Evolutionary conservation across 1,140 invertebrate genomes (phyloP).

Genomic region (Aphelenchoides besseyi): DNA sequence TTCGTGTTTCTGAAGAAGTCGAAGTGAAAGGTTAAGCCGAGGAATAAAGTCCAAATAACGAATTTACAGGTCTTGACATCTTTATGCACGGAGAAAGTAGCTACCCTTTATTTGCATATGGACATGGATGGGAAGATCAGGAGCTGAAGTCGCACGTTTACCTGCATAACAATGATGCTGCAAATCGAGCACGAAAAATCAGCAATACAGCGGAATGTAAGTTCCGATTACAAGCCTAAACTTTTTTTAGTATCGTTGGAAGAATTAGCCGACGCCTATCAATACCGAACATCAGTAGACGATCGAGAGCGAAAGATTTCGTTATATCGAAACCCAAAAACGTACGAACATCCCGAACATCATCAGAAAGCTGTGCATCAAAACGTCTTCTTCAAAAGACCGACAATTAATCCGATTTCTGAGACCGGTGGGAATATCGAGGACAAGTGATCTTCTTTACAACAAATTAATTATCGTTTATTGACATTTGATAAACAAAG

Average conservation of each 20-base stretch:
- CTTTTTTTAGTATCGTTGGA: conserved; percentile 29
- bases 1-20: conserved; percentile 65
- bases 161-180: neutral
- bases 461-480: neutral
- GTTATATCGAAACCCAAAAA: conserved; percentile 23
- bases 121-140: conserved; percentile 63
- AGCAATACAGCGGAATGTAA: conserved; percentile 14
- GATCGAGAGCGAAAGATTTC: conserved; percentile 15
- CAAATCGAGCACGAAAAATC: neutral
- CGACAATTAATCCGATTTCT: neutral
- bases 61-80: too few species aligned
- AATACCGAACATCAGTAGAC: conserved; percentile 16
- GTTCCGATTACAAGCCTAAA: neutral
- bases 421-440: neutral
- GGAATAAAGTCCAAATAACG: too few species aligned
- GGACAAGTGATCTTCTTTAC: neutral
- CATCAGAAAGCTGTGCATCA: conserved; percentile 18
- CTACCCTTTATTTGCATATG: conserved; percentile 65
- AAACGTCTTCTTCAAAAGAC: conserved; percentile 7
- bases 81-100: conserved; percentile 67
- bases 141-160: conserved; percentile 20
- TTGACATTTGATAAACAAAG: neutral
- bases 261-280: conserved; percentile 25
- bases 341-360: conserved; percentile 30
- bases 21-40: conserved; percentile 67